Evolutionary conservation across 2,888 invertebrate genomes (phyloP).

Genomic region (Lycocerus yunnanus): DNA sequence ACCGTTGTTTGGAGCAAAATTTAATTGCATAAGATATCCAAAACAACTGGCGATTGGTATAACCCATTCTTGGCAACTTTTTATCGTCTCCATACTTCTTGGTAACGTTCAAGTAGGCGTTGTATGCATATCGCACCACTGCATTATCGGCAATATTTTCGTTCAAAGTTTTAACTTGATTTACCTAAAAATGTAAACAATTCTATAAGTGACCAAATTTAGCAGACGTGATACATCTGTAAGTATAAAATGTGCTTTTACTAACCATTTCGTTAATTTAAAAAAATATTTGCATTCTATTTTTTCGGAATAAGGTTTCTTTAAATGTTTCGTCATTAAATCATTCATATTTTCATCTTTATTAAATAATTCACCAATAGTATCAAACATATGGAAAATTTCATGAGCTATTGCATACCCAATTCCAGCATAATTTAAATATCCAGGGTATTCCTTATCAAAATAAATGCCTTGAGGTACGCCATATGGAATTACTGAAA

Average conservation of each 20-base stretch:
- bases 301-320: conserved; percentile 79
- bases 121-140: conserved; percentile 88
- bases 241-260: conserved; percentile 54
- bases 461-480: conserved; percentile 87
- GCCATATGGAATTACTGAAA: conserved; percentile 83
- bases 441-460: conserved; percentile 78
- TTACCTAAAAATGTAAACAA: conserved; percentile 65
- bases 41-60: conserved; percentile 73
- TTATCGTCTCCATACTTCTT: conserved; percentile 65
- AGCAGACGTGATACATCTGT: no score
- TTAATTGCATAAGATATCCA: conserved; percentile 86
- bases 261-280: conserved; percentile 62
- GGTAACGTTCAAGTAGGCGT: conserved; percentile 79
- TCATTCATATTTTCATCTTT: conserved; percentile 19
- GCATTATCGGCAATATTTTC: conserved; percentile 96
- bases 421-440: conserved; percentile 85
- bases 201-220: no score
- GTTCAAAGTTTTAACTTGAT: conserved; percentile 89
- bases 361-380: conserved; percentile 12
- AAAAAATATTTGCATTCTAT: conserved; percentile 79
- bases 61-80: conserved; percentile 68
- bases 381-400: conserved; percentile 81
- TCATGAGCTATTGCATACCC: conserved; percentile 87
- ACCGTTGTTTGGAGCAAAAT: conserved; percentile 84
- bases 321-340: conserved; percentile 75